These are phyloP conservation scores for Paradoxurus hermaphroditus DNA, from an alignment of 2,113 vertebrate genomes.

Conservation along the genomic window DNA sequence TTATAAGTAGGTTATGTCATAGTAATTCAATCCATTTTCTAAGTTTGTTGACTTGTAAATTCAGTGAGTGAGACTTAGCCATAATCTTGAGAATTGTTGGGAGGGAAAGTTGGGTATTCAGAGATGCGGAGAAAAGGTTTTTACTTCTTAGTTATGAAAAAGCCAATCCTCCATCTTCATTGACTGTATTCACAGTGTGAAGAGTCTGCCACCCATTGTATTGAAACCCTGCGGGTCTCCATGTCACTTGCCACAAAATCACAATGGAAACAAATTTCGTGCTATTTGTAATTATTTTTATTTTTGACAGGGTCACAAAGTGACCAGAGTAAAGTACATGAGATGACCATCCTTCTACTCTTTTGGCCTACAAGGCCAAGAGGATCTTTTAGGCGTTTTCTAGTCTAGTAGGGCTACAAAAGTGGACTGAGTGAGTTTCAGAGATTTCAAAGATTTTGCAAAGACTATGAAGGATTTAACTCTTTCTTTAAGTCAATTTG, in stretches of 20 bases:
- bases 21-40: neutral
- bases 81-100: neutral
- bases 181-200: neutral
- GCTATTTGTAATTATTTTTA: neutral
- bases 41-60: constrained; percentile 29
- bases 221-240: constrained; percentile 72
- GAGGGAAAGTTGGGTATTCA: neutral
- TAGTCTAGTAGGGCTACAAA: neutral
- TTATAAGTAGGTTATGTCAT: neutral
- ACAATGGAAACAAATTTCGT: neutral
- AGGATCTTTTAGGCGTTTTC: neutral
- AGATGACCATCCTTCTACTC: neutral
- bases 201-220: neutral
- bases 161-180: neutral
- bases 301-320: neutral
- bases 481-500: neutral
- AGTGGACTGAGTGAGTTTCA: neutral
- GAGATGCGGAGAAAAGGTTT: neutral
- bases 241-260: constrained; percentile 62
- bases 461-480: neutral
- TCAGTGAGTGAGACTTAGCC: neutral
- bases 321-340: neutral
- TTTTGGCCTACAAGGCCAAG: neutral
- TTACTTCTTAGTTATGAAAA: neutral
- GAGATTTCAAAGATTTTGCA: neutral